Evolutionary conservation across 2,113 vertebrate species (phyloP).

Genomic region (Lepus europaeus): DNA sequence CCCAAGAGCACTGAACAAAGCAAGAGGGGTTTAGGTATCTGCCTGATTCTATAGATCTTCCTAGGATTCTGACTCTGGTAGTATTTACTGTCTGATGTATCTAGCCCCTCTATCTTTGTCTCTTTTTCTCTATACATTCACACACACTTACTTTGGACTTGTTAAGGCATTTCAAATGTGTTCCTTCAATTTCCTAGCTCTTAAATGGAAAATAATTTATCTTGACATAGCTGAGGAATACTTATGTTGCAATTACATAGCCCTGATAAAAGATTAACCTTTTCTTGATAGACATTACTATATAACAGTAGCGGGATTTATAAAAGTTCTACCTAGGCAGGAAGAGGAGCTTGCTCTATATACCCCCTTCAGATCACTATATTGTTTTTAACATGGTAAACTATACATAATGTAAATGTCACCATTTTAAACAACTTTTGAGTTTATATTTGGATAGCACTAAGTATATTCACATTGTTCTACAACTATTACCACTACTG

Average conservation of each 20-base stretch:
- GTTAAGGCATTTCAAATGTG: not conserved
- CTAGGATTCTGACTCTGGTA: not conserved
- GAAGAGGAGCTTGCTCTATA: not conserved
- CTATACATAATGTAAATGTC: not conserved
- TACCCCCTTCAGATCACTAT: not conserved
- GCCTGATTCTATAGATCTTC: not conserved
- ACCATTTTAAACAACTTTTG: not conserved
- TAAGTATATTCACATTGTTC: not conserved
- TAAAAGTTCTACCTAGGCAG: not conserved
- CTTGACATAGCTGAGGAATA: not conserved
- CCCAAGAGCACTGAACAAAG: not conserved
- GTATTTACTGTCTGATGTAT: not conserved
- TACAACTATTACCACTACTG: not conserved
- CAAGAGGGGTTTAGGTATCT: not conserved
- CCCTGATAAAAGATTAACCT: not conserved
- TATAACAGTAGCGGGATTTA: not conserved
- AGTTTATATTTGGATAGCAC: not conserved
- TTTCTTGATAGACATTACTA: not conserved
- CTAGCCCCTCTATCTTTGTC: not conserved
- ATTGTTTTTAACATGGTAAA: not conserved
- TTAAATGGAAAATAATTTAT: constrained; percentile 18
- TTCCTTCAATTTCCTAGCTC: not conserved
- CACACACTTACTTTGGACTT: not conserved
- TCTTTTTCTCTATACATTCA: not conserved
- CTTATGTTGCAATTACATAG: not conserved